Conservation (phyloP, 2,888 invertebrate species). For the Sarcophaga variegata region DNA sequence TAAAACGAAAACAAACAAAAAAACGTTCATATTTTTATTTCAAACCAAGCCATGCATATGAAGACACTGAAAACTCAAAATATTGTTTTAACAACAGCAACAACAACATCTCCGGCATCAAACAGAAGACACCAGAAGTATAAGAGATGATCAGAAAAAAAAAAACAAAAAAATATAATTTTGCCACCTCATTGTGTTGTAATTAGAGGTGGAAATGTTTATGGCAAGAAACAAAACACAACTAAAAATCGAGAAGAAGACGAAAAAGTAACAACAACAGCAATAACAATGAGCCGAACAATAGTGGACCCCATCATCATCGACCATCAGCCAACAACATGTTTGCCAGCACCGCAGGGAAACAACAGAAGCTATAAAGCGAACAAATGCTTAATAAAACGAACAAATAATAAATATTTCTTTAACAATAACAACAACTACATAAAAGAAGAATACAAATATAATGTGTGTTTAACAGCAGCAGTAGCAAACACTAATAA, state of each 20-base stretch:
- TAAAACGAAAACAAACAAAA: background rate
- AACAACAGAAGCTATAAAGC: conserved; percentile 23
- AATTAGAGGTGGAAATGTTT: conserved; percentile 70
- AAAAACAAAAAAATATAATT: conserved; percentile 47
- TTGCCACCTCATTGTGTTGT: conserved; percentile 69
- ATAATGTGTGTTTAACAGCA: conserved; percentile 39
- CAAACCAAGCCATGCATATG: background rate
- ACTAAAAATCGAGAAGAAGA: background rate
- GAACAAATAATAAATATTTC: background rate
- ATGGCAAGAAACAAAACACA: conserved; percentile 42
- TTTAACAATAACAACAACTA: background rate
- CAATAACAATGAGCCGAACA: conserved; percentile 22
- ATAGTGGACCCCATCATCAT: background rate
- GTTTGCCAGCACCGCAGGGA: background rate
- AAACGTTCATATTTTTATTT: background rate
- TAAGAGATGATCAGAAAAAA: conserved; percentile 28
- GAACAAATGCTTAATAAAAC: conserved; percentile 4
- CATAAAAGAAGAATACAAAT: conserved; percentile 10
- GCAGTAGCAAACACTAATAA: conserved; percentile 14
- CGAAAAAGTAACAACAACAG: conserved; percentile 32
- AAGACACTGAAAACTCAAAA: background rate
- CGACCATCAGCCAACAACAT: background rate
- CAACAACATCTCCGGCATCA: no score
- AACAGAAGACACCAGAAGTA: conserved; percentile 51
- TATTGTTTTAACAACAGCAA: no score